A percentile compares a stretch with the other conserved stretches of the same genome.
phyloP scores from a whole-genome alignment of 2,888 invertebrate species.

The Phaedon cochleariae region DNA sequence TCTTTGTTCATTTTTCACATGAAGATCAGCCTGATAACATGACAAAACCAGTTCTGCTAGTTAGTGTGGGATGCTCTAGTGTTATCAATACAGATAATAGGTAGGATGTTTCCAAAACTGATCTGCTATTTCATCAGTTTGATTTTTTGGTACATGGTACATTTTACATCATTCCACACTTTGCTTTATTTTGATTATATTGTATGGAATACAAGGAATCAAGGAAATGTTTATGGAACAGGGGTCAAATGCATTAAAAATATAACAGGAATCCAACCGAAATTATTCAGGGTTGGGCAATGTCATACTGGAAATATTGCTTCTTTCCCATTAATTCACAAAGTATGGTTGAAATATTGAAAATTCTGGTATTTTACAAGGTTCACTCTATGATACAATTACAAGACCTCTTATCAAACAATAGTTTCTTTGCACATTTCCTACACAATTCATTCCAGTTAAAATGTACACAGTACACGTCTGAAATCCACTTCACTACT shows the following conservation, averaged over 20 bases:
- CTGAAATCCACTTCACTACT: too few species aligned
- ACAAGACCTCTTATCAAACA: background rate
- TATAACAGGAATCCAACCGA: slow-evolving; percentile 6
- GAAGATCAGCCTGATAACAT: background rate
- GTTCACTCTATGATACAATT: background rate
- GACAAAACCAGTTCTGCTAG: background rate
- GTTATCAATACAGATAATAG: too few species aligned
- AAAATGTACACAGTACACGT: too few species aligned
- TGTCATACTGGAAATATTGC: slow-evolving; percentile 5
- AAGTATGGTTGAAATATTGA: background rate
- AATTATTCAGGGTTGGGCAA: slow-evolving; percentile 16
- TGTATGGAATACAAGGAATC: too few species aligned
- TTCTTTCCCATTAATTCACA: background rate
- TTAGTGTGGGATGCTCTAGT: too few species aligned
- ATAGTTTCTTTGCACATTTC: background rate
- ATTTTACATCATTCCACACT: too few species aligned
- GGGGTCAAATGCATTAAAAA: background rate
- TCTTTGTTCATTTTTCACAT: slow-evolving; percentile 45
- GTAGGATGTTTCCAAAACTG: too few species aligned
- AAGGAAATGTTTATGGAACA: background rate
- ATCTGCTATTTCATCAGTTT: too few species aligned
- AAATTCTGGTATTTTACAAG: background rate
- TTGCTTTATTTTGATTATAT: too few species aligned
- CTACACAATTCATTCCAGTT: background rate
- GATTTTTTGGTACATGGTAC: too few species aligned